phyloP scores from a whole-genome alignment of 92 coral and sea anemone genomes.

The Epizoanthus ramosus region DNA sequence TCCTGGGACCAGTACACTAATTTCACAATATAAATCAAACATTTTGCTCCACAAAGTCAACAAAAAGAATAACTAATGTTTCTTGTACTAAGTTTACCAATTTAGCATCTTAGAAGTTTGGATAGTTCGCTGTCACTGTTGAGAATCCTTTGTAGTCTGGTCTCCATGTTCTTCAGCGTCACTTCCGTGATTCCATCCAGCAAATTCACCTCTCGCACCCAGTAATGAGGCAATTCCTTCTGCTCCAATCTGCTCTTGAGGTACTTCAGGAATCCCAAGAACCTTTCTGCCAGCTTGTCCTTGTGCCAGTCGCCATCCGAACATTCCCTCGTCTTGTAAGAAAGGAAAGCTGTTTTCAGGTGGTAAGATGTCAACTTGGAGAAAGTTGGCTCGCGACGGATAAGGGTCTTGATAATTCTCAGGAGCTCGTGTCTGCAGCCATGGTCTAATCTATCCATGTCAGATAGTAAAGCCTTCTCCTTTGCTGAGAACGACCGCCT shows the following conservation, averaged over 20 bases:
- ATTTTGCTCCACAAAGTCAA: too few relatives aligned
- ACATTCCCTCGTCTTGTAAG: conserved; percentile 39
- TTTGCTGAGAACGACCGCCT: conserved; percentile 76
- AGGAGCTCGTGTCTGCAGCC: conserved; percentile 82
- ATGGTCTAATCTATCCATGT: conserved; percentile 71
- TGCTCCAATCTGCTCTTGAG: conserved; percentile 42
- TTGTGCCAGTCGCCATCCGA: conserved; percentile 53
- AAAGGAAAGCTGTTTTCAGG: conserved; percentile 75
- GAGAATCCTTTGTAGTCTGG: conserved; percentile 56
- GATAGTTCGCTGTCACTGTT: conserved; percentile 56
- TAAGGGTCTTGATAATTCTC: conserved; percentile 67
- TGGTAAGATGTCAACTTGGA: conserved; percentile 77
- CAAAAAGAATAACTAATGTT: too few relatives aligned
- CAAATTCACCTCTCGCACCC: conserved; percentile 69
- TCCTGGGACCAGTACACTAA: too few relatives aligned
- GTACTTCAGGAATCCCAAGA: conserved; percentile 59
- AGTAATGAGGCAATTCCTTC: conserved; percentile 59
- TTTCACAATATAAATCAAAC: too few relatives aligned
- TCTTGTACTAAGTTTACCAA: too few relatives aligned
- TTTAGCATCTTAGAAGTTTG: conserved; percentile 43
- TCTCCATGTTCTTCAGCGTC: conserved; percentile 68
- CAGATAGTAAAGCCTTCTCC: conserved; percentile 70
- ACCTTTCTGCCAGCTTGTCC: conserved; percentile 66
- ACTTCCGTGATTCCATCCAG: conserved; percentile 40
- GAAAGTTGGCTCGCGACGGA: conserved; percentile 64